A percentile compares a stretch with the other conserved stretches of the same genome.
Evolutionary conservation across 2,797 vertebrate species (phyloP).

Genomic region (Erethizon dorsatum): DNA sequence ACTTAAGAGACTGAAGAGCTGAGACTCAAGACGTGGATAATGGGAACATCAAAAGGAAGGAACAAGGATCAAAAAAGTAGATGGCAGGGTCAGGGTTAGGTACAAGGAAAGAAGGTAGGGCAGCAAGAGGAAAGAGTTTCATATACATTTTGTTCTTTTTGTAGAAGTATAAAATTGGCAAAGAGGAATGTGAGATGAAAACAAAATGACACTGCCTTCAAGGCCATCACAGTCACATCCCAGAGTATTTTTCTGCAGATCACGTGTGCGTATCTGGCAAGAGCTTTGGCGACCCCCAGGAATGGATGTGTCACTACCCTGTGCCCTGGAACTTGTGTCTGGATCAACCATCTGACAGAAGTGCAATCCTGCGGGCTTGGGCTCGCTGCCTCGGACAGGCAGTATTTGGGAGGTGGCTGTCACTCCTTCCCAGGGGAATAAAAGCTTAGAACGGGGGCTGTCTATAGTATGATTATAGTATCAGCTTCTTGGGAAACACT

Average conservation of each 20-base stretch:
- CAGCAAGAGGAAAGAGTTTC: not conserved
- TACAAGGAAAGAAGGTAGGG: not conserved
- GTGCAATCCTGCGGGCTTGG: not conserved
- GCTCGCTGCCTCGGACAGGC: not conserved
- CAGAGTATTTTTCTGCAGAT: not conserved
- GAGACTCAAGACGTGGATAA: not conserved
- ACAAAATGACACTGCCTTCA: not conserved
- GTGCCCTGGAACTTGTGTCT: not conserved
- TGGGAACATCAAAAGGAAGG: rapidly evolving
- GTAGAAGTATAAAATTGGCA: not conserved
- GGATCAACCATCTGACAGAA: not conserved
- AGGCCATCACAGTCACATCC: not conserved
- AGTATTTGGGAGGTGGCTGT: too few relatives aligned
- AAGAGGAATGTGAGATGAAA: not conserved
- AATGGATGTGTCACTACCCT: not conserved
- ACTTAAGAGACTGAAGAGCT: not conserved
- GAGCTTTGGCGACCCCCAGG: not conserved
- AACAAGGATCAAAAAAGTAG: not conserved
- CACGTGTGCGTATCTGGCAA: not conserved
- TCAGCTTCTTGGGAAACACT: not conserved
- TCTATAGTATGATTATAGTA: not conserved
- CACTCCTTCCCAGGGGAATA: not conserved
- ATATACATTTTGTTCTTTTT: not conserved
- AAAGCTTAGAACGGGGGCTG: not conserved
- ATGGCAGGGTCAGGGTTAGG: not conserved